Base-by-base conservation (phyloP, 2,797 vertebrate genomes). In the Gallinago solitaria region DNA sequence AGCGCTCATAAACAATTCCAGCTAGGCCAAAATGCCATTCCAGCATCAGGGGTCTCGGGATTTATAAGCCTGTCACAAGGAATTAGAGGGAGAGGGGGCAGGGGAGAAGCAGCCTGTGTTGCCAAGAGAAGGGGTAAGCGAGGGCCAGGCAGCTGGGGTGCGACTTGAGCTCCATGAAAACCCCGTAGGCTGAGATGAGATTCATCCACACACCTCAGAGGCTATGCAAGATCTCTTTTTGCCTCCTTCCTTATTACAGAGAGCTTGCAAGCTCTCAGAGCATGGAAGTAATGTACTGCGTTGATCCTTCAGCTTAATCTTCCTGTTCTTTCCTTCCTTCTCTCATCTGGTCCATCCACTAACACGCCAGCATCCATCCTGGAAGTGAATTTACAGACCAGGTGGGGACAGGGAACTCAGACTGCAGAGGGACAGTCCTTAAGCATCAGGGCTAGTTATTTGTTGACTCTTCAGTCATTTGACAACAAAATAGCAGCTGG, bases 11-110 rank as follows among this genome's bases (percentile, higher is more conserved):
- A 96, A 96, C 94, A 94, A 64, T 86, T 82, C 82, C 80, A 91
- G 80, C 70, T n/a, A 91, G 87, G 80, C 94, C 76, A 89, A 95
- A 94, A 96, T 90, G 89, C 84, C 93, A 95, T 94, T 96, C 84
- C 95, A 87, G 69, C 54, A 41, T 67, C 65, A 85, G 91, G 48
- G 77, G 70, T 82, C 87, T 53, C 33, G 0, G 88, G 92, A 80
- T 75, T 60, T 94, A 48, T 76, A 88, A 86, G 87, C n/a, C 54
- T 83, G 70, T 93, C 96, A 73, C 91, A 84, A 54, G 69, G 70
- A 73, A 10, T 0, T 23, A 48, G 69, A 64, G 64, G 56, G 24
- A 65, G 54, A 77, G 69, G 48, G 77, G 92, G 85, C 87, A 81
- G 93, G 80, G 74, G 59, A 73, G 78, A 74, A 43, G 67, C 90